Evolutionary conservation across 2,113 vertebrate species (phyloP).

Genomic region (Emydura subglobosa): DNA sequence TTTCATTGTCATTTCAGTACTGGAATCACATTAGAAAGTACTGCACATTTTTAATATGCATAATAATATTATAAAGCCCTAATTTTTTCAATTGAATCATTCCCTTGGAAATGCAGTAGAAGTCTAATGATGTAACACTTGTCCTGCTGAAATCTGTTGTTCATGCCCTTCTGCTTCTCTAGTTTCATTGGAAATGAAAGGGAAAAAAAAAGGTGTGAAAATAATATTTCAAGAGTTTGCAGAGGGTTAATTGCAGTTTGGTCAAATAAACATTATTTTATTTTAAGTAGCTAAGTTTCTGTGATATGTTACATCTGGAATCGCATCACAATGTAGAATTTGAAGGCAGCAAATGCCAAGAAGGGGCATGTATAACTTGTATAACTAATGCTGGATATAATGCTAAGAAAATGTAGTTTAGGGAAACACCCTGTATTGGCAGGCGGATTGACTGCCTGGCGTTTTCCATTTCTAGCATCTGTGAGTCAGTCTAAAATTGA

Average conservation of each 20-base stretch:
- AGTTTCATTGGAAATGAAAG: neutral
- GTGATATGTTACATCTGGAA: neutral
- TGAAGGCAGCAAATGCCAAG: neutral
- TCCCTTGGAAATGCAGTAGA: neutral
- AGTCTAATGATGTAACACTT: neutral
- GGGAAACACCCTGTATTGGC: neutral
- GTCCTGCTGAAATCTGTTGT: neutral
- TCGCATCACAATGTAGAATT: neutral
- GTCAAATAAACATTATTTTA: neutral
- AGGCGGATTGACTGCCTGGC: neutral
- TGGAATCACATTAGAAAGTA: neutral
- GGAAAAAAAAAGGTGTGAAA: neutral
- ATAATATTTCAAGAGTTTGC: neutral
- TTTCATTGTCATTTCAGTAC: neutral
- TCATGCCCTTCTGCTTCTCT: neutral
- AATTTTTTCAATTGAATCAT: neutral
- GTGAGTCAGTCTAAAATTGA: slow-evolving; percentile 8
- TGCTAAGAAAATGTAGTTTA: neutral
- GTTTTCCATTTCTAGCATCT: neutral
- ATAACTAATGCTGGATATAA: neutral
- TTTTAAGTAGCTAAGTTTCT: neutral
- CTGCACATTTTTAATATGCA: neutral
- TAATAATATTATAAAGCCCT: neutral
- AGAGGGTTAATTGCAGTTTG: neutral
- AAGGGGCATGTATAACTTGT: neutral